A percentile compares a stretch with the other conserved stretches of the same genome.
Evolutionary conservation across 2,797 vertebrate species (phyloP).

Genomic region (Melanotaenia pygmaea): DNA sequence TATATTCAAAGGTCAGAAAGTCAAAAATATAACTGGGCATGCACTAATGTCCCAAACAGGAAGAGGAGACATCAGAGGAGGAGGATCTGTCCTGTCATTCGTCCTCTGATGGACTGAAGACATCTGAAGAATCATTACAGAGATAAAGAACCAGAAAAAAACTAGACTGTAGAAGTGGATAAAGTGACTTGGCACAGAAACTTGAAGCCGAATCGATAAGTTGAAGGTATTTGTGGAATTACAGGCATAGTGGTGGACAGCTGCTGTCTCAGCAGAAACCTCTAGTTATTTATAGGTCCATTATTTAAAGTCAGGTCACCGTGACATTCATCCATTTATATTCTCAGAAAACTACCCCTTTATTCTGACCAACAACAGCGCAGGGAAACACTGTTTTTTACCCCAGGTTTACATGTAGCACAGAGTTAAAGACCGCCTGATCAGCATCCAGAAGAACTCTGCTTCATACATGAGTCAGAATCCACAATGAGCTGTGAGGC

Average conservation of each 20-base stretch:
- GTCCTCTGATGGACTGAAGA: not conserved
- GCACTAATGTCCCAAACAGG: too few relatives aligned
- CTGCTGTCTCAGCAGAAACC: constrained; percentile 57
- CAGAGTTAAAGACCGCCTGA: too few relatives aligned
- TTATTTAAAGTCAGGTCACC: constrained; percentile 3
- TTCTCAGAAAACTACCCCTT: not conserved
- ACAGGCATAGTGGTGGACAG: constrained; percentile 50
- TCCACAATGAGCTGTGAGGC: too few relatives aligned
- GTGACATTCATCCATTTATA: not conserved
- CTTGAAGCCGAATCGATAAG: constrained; percentile 74
- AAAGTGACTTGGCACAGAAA: constrained; percentile 69
- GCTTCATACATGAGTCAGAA: too few relatives aligned
- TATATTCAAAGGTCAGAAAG: too few relatives aligned
- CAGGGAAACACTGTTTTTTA: too few relatives aligned
- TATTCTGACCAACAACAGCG: too few relatives aligned
- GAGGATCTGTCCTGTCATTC: not conserved
- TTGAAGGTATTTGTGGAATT: constrained; percentile 73
- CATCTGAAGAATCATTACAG: not conserved
- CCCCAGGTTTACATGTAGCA: too few relatives aligned
- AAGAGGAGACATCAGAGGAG: not conserved
- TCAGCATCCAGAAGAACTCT: too few relatives aligned
- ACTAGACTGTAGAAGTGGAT: constrained; percentile 52
- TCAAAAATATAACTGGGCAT: too few relatives aligned
- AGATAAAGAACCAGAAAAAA: not conserved
- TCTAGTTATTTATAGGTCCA: constrained; percentile 34